Base-by-base conservation (phyloP, 2,113 vertebrate genomes). In the Pseudorasbora parva region DNA sequence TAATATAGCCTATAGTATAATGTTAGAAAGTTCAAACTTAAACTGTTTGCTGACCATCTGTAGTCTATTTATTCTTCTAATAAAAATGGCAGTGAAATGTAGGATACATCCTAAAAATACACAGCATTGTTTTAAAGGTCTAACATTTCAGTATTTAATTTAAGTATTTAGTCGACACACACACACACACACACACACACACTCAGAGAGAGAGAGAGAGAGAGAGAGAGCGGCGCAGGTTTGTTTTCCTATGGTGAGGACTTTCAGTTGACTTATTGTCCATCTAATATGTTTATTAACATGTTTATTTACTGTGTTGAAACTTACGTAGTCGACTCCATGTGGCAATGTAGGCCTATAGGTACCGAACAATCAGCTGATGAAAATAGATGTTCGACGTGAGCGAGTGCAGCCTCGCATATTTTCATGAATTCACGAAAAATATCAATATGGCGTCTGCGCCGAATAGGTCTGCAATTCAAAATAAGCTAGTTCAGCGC, bases 21-120 rank as follows among this genome's bases (percentile, higher is more conserved):
- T 47, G 25, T 25, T 23, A 76, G 8, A 8, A 33, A 76, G 27
- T 37, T 11, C 17, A 76, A 11, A 33, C 49, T 56, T 21, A 0
- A 75, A 56, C 41, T 8, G n/a, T 30, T 75, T 33, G 17, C 8
- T 75, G 17, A 17, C 27, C 8, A 17, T 30, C 72, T 74, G 54
- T 14, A 41, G 27, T 3, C 9, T 25, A 51, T 75, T 76, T 37
- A 56, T 78, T 37, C 41, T 60, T 25, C 37, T 60, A 2, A 12
- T 78, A 60, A 78, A 59, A 78, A 23, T 2, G 19, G 41, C 75
- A 78, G 56, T 78, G 59, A 78, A 78, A 78, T 5, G 14, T 57
- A 47, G 14, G 12, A 12, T 49, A 78, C 76, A 60, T 59, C 37
- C 37, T 45, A 14, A 60, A 60, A 78, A 45, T 60, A 45, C 76